Evolutionary conservation across 2,888 invertebrate genomes (phyloP).

Genomic region (Gymnosoma rotundatum): DNA sequence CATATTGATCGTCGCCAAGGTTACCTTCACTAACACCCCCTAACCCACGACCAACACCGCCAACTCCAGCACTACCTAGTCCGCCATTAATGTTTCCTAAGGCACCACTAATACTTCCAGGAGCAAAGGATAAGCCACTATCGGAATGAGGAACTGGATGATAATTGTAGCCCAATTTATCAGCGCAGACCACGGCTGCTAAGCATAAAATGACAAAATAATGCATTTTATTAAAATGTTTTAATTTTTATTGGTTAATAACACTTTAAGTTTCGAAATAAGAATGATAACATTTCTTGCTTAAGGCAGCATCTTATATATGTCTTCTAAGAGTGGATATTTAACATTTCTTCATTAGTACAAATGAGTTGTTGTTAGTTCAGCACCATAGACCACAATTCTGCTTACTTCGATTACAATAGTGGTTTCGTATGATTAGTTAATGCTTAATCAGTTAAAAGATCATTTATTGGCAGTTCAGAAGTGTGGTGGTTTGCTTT

Average conservation of each 20-base stretch:
- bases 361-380: neutral
- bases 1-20: conserved; percentile 52
- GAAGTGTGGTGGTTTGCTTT: neutral
- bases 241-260: conserved; percentile 34
- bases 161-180: conserved; percentile 77
- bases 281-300: conserved; percentile 38
- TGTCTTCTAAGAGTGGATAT: neutral
- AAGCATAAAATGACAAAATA: conserved; percentile 73
- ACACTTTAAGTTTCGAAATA: conserved; percentile 56
- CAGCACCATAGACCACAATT: neutral
- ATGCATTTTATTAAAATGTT: conserved; percentile 74
- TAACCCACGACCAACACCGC: conserved; percentile 35
- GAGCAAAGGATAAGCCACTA: neutral
- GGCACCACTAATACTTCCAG: conserved; percentile 39
- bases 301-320: conserved; percentile 37
- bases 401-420: neutral
- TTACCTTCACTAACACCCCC: conserved; percentile 42
- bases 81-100: conserved; percentile 51
- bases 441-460: too few species aligned
- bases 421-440: neutral
- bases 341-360: neutral
- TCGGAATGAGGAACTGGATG: conserved; percentile 72
- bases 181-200: conserved; percentile 76
- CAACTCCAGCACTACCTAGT: conserved; percentile 35
- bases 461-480: neutral